phyloP scores from a whole-genome alignment of 2,797 vertebrate genomes.

The Poeciliopsis paucimaculata region DNA sequence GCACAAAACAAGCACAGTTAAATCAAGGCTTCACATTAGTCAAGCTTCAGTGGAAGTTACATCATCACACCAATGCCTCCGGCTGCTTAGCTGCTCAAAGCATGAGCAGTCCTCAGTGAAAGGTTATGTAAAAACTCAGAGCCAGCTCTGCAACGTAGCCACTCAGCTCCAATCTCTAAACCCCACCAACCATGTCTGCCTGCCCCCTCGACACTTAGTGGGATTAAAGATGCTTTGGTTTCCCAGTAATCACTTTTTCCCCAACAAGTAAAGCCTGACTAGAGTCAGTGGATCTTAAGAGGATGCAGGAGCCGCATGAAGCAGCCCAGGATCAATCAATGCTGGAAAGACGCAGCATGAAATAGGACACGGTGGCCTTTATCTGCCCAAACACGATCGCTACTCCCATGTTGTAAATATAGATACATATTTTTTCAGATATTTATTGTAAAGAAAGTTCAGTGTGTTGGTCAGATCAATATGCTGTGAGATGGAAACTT shows the following conservation, averaged over 20 bases:
- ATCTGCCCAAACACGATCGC: slow-evolving; percentile 55
- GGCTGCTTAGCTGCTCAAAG: slow-evolving; percentile 70
- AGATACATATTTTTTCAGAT: background rate
- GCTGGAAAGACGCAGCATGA: slow-evolving; percentile 69
- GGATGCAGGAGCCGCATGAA: slow-evolving; percentile 47
- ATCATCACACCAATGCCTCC: slow-evolving; percentile 71
- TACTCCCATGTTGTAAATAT: slow-evolving; percentile 30
- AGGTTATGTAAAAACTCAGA: slow-evolving; percentile 78
- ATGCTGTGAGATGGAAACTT: slow-evolving; percentile 40
- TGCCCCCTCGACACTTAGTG: slow-evolving; percentile 56
- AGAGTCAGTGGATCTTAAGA: slow-evolving; percentile 63
- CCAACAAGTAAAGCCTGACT: slow-evolving; percentile 50
- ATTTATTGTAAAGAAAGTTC: slow-evolving; percentile 44
- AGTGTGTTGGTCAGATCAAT: slow-evolving; percentile 51
- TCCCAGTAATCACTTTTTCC: slow-evolving; percentile 68
- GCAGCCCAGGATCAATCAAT: slow-evolving; percentile 64
- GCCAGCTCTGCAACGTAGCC: slow-evolving; percentile 70
- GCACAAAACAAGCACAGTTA: slow-evolving; percentile 69
- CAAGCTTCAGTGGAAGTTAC: slow-evolving; percentile 77
- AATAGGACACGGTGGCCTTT: slow-evolving; percentile 66
- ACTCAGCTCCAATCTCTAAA: slow-evolving; percentile 63
- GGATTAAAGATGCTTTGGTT: slow-evolving; percentile 71
- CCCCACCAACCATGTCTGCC: slow-evolving; percentile 59
- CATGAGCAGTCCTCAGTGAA: slow-evolving; percentile 73
- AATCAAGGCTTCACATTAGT: slow-evolving; percentile 75